These are phyloP conservation scores for Amazona guildingii DNA, from an alignment of 2,113 vertebrate genomes.

Conservation along the genomic window DNA sequence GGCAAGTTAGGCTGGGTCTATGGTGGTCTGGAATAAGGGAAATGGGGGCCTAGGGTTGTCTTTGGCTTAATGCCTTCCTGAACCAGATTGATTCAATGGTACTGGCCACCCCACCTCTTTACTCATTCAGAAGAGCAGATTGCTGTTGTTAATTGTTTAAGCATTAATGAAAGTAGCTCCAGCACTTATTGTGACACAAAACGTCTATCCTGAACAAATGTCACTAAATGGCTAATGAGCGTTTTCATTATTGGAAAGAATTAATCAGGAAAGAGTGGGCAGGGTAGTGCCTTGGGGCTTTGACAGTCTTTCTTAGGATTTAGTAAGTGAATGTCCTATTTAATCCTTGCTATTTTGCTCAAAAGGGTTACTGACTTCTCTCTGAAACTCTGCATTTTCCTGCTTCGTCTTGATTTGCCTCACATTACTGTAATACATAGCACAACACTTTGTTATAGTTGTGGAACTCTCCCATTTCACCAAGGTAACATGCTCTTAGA, in stretches of 20 bases:
- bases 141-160: neutral
- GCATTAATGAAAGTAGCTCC: neutral
- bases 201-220: neutral
- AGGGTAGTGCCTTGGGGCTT: neutral
- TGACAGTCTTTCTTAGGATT: neutral
- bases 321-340: neutral
- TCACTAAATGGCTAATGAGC: neutral
- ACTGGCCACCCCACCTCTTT: neutral
- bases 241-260: neutral
- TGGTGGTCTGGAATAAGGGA: neutral
- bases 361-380: neutral
- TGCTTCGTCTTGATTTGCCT: neutral
- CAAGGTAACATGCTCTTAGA: neutral
- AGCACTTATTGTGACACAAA: neutral
- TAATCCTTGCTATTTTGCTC: neutral
- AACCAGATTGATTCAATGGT: neutral
- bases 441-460: rapidly evolving
- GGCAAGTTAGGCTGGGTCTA: neutral
- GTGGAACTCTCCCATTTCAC: neutral
- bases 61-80: neutral
- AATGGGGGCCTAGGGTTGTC: neutral
- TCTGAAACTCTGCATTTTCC: neutral
- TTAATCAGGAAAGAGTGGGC: neutral
- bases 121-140: neutral
- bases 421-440: neutral